phyloP scores from a whole-genome alignment of 2,888 invertebrate genomes.

The Chrysopilus asiliformis region DNA sequence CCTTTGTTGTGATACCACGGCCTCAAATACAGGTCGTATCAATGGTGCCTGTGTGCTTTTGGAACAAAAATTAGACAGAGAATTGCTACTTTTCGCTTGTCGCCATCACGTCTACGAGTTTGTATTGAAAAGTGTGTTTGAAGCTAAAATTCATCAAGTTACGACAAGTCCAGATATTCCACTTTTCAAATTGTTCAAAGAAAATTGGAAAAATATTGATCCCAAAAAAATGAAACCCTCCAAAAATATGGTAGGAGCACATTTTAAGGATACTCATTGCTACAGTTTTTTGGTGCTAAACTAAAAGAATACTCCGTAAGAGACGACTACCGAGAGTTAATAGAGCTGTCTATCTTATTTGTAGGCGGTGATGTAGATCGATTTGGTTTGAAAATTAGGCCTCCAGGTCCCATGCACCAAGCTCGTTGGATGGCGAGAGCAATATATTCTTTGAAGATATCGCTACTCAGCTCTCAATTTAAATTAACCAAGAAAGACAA shows the following conservation, averaged over 20 bases:
- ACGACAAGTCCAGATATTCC: conserved; percentile 18
- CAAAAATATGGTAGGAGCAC: too few relatives aligned
- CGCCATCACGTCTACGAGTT: conserved; percentile 16
- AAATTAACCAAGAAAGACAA: conserved; percentile 13
- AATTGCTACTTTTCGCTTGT: conserved; percentile 11
- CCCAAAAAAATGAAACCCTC: too few relatives aligned
- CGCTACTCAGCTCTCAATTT: conserved; percentile 9
- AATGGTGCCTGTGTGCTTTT: conserved; percentile 19
- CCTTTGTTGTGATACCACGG: too few relatives aligned
- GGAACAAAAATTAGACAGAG: conserved; percentile 15
- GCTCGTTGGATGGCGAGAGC: conserved; percentile 22
- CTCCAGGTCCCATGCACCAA: conserved; percentile 24
- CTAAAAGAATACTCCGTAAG: conserved; percentile 14
- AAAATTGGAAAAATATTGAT: too few relatives aligned
- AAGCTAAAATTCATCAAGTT: conserved; percentile 16
- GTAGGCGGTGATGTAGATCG: conserved; percentile 9
- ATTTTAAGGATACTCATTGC: too few relatives aligned
- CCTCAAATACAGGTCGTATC: conserved; percentile 18
- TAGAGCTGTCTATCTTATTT: conserved; percentile 12
- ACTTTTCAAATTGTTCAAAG: conserved; percentile 15
- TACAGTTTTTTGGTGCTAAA: too few relatives aligned
- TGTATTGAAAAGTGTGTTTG: conserved; percentile 16
- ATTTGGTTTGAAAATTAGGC: conserved; percentile 13
- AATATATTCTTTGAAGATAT: conserved; percentile 19
- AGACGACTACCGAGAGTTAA: conserved; percentile 18